These are phyloP conservation scores for Heterotilapia buettikoferi DNA, from an alignment of 2,113 vertebrate genomes.

Conservation along the genomic window DNA sequence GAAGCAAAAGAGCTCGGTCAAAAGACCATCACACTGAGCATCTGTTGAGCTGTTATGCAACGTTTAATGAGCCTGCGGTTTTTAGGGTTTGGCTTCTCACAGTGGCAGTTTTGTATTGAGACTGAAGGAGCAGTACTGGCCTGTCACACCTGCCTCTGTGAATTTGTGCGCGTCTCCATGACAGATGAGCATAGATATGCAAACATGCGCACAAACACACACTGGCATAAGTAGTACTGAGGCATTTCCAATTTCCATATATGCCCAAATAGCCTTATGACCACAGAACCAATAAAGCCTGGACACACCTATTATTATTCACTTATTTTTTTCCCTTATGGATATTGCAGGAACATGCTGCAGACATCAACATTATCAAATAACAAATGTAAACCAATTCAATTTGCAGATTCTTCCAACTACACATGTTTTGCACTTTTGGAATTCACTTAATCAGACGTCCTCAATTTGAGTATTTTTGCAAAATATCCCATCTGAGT, in stretches of 20 bases:
- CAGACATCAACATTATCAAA: not conserved
- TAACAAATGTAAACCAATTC: not conserved
- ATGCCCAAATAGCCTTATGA: not conserved
- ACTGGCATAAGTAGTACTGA: not conserved
- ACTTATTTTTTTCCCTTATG: not conserved
- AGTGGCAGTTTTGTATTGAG: constrained; percentile 26
- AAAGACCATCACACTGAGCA: constrained; percentile 36
- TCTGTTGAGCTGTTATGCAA: constrained; percentile 52
- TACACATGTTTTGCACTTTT: not conserved
- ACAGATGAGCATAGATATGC: not conserved
- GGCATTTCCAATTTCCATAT: not conserved
- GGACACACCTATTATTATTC: not conserved
- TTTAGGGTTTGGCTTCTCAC: constrained; percentile 23
- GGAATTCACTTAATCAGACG: not conserved
- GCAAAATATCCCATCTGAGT: not conserved
- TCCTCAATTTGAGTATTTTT: not conserved
- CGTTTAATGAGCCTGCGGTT: constrained; percentile 45
- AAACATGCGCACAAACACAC: not conserved
- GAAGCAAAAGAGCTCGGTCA: not conserved
- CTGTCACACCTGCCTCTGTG: not conserved
- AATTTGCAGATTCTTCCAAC: not conserved
- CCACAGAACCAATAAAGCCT: not conserved
- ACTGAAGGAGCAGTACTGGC: not conserved
- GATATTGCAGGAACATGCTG: not conserved
- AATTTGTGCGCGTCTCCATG: not conserved